These are phyloP conservation scores for Tringa solitaria DNA, from an alignment of 2,113 vertebrate species.

Conservation along the genomic window DNA sequence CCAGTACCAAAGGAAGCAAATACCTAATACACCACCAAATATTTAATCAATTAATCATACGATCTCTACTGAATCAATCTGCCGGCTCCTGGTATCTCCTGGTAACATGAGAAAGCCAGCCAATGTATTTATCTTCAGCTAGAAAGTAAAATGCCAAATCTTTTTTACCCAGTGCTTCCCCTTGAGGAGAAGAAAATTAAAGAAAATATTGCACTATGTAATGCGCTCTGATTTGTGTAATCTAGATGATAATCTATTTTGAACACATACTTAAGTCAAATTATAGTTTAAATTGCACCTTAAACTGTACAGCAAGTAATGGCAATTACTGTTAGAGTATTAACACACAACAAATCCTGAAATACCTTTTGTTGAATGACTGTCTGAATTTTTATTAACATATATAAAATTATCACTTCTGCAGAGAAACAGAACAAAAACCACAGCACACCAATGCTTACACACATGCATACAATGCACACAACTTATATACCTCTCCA, in stretches of 20 bases:
- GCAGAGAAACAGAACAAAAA: background rate
- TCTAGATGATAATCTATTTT: background rate
- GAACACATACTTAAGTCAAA: background rate
- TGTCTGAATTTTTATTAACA: background rate
- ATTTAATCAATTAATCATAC: background rate
- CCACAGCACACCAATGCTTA: background rate
- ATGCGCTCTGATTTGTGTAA: background rate
- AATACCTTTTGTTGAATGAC: background rate
- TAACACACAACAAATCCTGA: background rate
- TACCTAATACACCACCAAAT: background rate
- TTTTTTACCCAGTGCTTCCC: background rate
- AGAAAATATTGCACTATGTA: background rate
- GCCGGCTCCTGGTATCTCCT: background rate
- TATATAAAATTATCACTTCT: background rate
- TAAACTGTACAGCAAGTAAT: background rate
- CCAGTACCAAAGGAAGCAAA: background rate
- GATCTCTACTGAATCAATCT: background rate
- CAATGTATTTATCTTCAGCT: background rate
- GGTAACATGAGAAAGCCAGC: background rate
- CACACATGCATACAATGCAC: accelerated
- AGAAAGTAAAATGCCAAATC: background rate
- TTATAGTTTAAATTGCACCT: background rate
- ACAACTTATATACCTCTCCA: slow-evolving; percentile 85
- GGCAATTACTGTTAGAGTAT: background rate
- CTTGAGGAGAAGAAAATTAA: background rate